These are phyloP conservation scores for Temnothorax ravouxi DNA, from an alignment of 2,888 invertebrate genomes.

Conservation along the genomic window DNA sequence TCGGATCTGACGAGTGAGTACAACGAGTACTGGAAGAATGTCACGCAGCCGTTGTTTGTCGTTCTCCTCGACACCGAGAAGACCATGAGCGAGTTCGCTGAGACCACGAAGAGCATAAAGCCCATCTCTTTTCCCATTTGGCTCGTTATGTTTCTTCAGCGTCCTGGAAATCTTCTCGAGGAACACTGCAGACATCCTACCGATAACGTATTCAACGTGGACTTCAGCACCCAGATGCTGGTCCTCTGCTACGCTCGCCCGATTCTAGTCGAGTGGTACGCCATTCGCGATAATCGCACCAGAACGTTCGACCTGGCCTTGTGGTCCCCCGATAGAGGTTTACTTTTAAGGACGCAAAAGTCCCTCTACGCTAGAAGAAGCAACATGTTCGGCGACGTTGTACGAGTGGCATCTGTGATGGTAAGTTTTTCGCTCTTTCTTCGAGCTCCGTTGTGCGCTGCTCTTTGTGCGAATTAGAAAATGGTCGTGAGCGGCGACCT, in stretches of 20 bases:
- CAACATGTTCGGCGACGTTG: conserved; percentile 69
- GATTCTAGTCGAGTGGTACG: no score
- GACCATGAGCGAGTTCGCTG: conserved; percentile 67
- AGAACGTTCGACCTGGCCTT: conserved; percentile 67
- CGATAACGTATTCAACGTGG: conserved; percentile 74
- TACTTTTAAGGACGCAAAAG: conserved; percentile 44
- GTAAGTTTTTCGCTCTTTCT: conserved; percentile 60
- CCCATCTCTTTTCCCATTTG: conserved; percentile 75
- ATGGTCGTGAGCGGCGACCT: neutral
- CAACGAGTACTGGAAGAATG: conserved; percentile 46
- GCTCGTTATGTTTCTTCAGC: conserved; percentile 77
- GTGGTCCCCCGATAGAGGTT: conserved; percentile 68
- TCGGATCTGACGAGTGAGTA: conserved; percentile 57
- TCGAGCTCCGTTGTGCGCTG: no score
- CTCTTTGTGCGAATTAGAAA: neutral
- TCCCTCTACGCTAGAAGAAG: conserved; percentile 74
- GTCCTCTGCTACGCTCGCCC: conserved; percentile 75
- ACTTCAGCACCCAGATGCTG: conserved; percentile 78
- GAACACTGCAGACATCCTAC: conserved; percentile 66
- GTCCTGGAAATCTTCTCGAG: conserved; percentile 53
- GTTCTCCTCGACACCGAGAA: conserved; percentile 67
- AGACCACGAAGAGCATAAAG: conserved; percentile 57
- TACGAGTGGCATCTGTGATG: conserved; percentile 73
- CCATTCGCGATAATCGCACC: no score
- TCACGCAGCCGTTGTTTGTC: conserved; percentile 75